Percentiles rank a stretch among this genome's conserved stretches.
Evolutionary conservation across 2,888 invertebrate species (phyloP).

Genomic region (Nebria brevicollis): DNA sequence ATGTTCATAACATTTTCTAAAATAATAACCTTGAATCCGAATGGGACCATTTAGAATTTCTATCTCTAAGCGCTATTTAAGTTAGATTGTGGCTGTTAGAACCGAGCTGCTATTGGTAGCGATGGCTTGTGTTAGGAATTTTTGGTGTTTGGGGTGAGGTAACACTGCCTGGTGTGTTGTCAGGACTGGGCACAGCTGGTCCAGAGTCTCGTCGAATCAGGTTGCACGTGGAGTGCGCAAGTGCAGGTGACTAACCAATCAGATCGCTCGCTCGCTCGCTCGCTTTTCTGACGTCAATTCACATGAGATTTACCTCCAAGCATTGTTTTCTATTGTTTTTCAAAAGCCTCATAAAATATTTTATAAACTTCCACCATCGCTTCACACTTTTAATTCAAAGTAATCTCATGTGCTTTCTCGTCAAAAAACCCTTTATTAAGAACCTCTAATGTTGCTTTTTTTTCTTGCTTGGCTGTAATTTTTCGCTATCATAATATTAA

Average conservation of each 20-base stretch:
- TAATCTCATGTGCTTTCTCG: conserved; percentile 5
- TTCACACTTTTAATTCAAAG: too few species aligned
- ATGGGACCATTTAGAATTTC: background rate
- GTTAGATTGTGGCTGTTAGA: conserved; percentile 10
- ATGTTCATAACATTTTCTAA: too few species aligned
- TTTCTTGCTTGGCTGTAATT: background rate
- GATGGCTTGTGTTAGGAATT: conserved; percentile 29
- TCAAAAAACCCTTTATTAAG: background rate
- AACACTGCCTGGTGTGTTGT: conserved; percentile 54
- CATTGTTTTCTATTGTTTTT: conserved; percentile 32
- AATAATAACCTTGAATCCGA: too few species aligned
- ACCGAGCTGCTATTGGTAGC: conserved; percentile 10
- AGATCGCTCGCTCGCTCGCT: conserved; percentile 54
- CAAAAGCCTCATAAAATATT: background rate
- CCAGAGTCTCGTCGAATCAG: conserved; percentile 85
- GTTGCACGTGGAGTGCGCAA: conserved; percentile 84
- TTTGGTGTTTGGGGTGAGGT: conserved; percentile 44
- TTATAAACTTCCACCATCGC: too few species aligned
- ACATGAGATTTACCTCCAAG: conserved; percentile 45
- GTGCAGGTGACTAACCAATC: conserved; percentile 71
- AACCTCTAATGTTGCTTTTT: background rate
- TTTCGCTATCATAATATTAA: background rate
- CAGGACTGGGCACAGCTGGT: conserved; percentile 89
- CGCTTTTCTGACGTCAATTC: background rate
- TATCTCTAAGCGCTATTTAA: background rate